Percentiles rank a stretch among this genome's conserved stretches.
Conservation (phyloP, 2,797 vertebrate species). For the Chrysocyon brachyurus region DNA sequence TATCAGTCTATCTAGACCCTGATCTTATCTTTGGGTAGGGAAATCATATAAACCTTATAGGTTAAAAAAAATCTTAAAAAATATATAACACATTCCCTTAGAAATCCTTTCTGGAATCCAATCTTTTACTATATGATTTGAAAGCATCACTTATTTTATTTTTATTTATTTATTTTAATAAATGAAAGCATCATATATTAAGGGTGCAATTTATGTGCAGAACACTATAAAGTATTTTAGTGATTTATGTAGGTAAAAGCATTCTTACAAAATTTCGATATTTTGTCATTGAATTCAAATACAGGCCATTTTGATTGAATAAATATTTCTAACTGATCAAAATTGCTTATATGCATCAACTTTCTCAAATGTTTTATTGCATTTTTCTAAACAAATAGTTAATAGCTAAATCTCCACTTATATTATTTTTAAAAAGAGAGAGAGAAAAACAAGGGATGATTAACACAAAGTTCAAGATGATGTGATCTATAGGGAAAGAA, state of each 20-base stretch:
- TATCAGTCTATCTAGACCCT: background rate
- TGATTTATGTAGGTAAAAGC: background rate
- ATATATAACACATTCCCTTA: background rate
- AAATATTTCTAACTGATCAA: slow-evolving; percentile 44
- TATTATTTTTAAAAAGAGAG: background rate
- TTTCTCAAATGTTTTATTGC: slow-evolving; percentile 27
- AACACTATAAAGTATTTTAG: background rate
- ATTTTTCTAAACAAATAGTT: slow-evolving; percentile 52
- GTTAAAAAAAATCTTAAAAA: slow-evolving; percentile 42
- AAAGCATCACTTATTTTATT: slow-evolving; percentile 1
- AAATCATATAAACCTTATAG: background rate
- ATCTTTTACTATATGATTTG: background rate
- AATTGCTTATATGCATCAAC: background rate
- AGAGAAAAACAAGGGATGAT: background rate
- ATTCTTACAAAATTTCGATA: slow-evolving; percentile 25
- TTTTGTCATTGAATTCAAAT: slow-evolving; percentile 37
- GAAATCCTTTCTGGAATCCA: slow-evolving; percentile 2
- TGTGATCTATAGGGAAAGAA: background rate
- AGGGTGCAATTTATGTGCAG: background rate
- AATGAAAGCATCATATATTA: slow-evolving; percentile 27
- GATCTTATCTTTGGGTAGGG: slow-evolving; percentile 37
- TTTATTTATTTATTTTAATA: background rate
- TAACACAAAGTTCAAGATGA: background rate
- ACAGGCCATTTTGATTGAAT: background rate
- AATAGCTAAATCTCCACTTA: background rate